Evolutionary conservation across 30 jellyfish, hydroid and myxozoan genomes (phyloP).

Genomic region (Aurelia coerulea): DNA sequence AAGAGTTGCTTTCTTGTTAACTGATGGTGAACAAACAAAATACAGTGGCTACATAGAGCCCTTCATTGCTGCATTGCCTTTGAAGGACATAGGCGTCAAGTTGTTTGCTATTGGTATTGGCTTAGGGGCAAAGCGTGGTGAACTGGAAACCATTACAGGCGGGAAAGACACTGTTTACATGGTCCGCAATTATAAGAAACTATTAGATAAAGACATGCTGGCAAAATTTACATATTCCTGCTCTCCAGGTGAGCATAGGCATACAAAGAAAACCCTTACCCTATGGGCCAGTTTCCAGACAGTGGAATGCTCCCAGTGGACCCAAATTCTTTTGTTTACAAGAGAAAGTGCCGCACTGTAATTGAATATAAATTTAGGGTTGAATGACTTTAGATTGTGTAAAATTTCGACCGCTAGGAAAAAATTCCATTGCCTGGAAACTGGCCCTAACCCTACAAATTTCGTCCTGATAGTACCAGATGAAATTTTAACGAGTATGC

Average conservation of each 20-base stretch:
- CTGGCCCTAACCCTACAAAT: too few relatives aligned
- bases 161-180: constrained; percentile 9
- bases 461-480: too few relatives aligned
- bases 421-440: too few relatives aligned
- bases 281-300: too few relatives aligned
- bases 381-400: too few relatives aligned
- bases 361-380: too few relatives aligned
- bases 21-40: constrained; percentile 66
- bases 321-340: too few relatives aligned
- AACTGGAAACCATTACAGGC: constrained; percentile 46
- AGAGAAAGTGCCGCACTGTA: too few relatives aligned
- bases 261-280: too few relatives aligned
- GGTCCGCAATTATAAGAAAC: constrained; percentile 5
- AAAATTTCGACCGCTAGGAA: too few relatives aligned
- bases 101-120: constrained; percentile 61
- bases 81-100: constrained; percentile 45
- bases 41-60: constrained; percentile 56
- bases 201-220: constrained; percentile 8
- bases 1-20: constrained; percentile 39
- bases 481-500: too few relatives aligned
- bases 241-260: constrained; percentile 14
- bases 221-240: constrained; percentile 25
- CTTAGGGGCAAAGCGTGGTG: constrained; percentile 9
- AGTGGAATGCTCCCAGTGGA: too few relatives aligned
- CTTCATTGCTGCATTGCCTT: constrained; percentile 35